phyloP scores from a whole-genome alignment of 2,888 invertebrate genomes.

The Cheiracanthium punctorium region DNA sequence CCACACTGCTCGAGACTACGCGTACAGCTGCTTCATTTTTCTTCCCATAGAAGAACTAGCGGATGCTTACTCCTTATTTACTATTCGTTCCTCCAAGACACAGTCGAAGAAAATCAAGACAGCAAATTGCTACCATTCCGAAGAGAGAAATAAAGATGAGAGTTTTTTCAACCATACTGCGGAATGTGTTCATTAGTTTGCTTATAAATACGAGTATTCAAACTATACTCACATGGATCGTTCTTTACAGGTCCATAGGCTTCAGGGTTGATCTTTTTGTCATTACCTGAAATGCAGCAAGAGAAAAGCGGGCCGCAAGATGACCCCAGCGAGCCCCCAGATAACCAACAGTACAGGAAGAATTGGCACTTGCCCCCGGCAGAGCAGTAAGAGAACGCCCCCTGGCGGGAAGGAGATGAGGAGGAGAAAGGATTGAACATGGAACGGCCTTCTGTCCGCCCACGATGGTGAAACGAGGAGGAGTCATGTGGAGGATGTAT shows the following conservation, averaged over 20 bases:
- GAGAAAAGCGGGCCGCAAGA: constrained; percentile 73
- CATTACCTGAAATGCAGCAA: constrained; percentile 71
- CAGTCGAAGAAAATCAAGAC: too few relatives aligned
- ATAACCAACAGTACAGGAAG: constrained; percentile 72
- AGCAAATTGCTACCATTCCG: too few relatives aligned
- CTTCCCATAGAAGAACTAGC: too few relatives aligned
- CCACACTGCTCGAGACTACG: too few relatives aligned
- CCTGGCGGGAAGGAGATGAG: constrained; percentile 35
- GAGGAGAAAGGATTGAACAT: constrained; percentile 18
- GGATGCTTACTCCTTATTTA: too few relatives aligned
- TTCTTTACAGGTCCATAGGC: constrained; percentile 85
- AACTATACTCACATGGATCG: constrained; percentile 84
- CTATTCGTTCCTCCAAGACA: too few relatives aligned
- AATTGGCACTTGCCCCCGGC: constrained; percentile 72
- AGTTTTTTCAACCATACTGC: too few relatives aligned
- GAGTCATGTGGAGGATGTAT: constrained; percentile 40
- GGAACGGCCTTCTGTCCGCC: constrained; percentile 25
- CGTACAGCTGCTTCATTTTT: too few relatives aligned
- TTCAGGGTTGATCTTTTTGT: constrained; percentile 76
- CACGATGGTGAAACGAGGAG: not conserved
- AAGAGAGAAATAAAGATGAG: too few relatives aligned
- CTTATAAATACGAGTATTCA: too few relatives aligned
- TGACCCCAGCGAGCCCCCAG: constrained; percentile 72
- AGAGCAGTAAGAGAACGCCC: constrained; percentile 63
- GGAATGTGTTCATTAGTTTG: too few relatives aligned